A percentile compares a stretch with the other conserved stretches of the same genome.
Conservation (phyloP, 2,888 invertebrate genomes). For the Oligia fasciuncula region DNA sequence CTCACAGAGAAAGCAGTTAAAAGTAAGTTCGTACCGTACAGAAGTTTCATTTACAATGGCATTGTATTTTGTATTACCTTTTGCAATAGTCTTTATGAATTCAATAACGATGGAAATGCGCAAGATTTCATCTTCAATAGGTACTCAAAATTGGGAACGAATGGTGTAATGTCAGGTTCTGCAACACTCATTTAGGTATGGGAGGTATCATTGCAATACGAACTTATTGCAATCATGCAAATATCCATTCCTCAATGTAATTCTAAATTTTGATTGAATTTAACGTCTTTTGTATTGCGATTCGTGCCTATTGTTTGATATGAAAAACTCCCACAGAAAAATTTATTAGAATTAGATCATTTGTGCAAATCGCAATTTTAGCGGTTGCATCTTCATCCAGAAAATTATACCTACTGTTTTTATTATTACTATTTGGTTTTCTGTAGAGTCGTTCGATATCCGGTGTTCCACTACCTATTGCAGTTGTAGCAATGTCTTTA, state of each 20-base stretch:
- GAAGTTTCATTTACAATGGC: constrained; percentile 40
- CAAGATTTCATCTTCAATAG: constrained; percentile 56
- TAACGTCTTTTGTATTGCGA: neutral
- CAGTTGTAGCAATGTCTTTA: constrained; percentile 8
- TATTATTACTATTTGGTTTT: constrained; percentile 1
- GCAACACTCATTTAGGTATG: constrained; percentile 32
- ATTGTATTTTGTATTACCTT: constrained; percentile 38
- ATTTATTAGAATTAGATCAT: neutral
- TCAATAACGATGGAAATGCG: constrained; percentile 45
- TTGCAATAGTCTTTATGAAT: constrained; percentile 46
- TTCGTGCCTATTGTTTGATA: constrained; percentile 24
- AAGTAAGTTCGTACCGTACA: constrained; percentile 73
- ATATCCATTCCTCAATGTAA: constrained; percentile 37
- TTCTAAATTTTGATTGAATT: constrained; percentile 28
- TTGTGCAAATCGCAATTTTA: neutral
- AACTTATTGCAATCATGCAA: constrained; percentile 26
- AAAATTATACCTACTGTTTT: neutral
- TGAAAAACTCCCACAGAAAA: neutral
- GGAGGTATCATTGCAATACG: constrained; percentile 26
- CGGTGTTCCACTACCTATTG: neutral
- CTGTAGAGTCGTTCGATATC: constrained; percentile 3
- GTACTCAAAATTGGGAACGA: constrained; percentile 20
- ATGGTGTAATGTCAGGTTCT: constrained; percentile 40
- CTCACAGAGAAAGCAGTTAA: constrained; percentile 83
- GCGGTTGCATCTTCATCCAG: neutral